Evolutionary conservation across 30 jellyfish, hydroid and myxozoan species (phyloP).

Genomic region (Cassiopea xamachana): DNA sequence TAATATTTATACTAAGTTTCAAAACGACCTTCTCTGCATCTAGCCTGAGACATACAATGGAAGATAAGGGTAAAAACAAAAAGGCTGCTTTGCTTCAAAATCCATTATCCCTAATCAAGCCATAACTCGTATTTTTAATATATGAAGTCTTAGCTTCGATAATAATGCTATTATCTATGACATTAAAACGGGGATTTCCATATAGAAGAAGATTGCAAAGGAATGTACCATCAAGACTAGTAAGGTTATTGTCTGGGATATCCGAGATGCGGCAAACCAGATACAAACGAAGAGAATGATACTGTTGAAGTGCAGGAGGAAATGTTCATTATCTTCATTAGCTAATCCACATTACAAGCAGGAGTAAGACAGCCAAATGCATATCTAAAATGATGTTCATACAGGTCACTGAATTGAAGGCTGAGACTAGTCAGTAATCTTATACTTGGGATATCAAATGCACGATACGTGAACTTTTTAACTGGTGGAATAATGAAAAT

Average conservation of each 20-base stretch:
- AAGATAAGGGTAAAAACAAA: not conserved
- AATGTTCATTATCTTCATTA: conserved; percentile 26
- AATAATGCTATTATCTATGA: conserved; percentile 1
- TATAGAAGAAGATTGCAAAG: conserved; percentile 39
- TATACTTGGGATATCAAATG: not conserved
- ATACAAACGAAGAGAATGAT: conserved; percentile 16
- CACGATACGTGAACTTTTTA: not conserved
- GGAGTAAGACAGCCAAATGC: not conserved
- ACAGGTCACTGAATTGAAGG: not conserved
- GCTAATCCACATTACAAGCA: conserved; percentile 13
- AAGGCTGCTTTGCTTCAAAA: conserved; percentile 23
- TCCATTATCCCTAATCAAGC: conserved; percentile 30
- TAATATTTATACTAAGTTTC: no score
- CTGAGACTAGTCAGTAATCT: not conserved
- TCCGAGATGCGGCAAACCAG: conserved; percentile 15
- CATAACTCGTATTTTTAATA: conserved; percentile 15
- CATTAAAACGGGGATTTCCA: conserved; percentile 37
- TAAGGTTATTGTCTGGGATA: conserved; percentile 32
- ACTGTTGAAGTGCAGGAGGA: conserved; percentile 39
- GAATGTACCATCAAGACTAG: conserved; percentile 27
- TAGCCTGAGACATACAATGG: not conserved
- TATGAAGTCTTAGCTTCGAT: conserved; percentile 8
- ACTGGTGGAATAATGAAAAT: not conserved
- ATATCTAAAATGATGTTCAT: not conserved
- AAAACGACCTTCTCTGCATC: not conserved